Evolutionary conservation across 2,113 vertebrate genomes (phyloP), one percentile per base, ranked within the genome.

Genomic region (Colius striatus): DNA sequence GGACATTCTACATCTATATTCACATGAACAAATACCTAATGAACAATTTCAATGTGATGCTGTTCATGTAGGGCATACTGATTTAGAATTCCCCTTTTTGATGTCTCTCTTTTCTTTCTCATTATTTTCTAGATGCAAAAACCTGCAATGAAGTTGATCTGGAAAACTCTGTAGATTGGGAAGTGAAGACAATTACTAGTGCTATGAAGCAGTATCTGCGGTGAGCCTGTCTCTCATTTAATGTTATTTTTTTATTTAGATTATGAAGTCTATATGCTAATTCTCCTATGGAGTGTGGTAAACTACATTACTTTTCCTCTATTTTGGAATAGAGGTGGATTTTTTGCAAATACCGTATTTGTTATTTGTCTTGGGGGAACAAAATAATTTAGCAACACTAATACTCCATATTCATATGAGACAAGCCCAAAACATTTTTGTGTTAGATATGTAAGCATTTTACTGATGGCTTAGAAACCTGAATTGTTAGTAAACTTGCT

Each of bases 161-260:
- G 96, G 98, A 99, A 80, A 95, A 97, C 82, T 98, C 98, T 16
- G 93, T 98, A 20, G 99, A 99, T 27, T 99, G 99, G 99, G 99
- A 99, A 72, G 98, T 99, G 55, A 99, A 99, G 97, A 99, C 99
- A 8, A 98, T 99, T 95, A 99, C 99, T 4, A 99, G 99, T 92
- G 98, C 99, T 91, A 96, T 99, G 92, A 99, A 99, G 84, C 99
- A 99, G 20, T 99, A 99, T 97, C 96, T 99, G 85, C 98, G 99
- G 99, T 99, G 95, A 98, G 98, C 20, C 60, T 70, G 10, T 38
- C 27, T 68, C 25, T 41, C 36, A 25, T 21, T 67, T 16, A 6
- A n/a, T 41, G 36, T 84, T 8, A 13, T 13, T 26, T 63, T 14
- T 43, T 17, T 68, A 18, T 29, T 60, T 26, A 43, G 32, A 16